Percentiles rank a stretch among this genome's conserved stretches.
Evolutionary conservation across 2,113 vertebrate species (phyloP).

Genomic region (Chionis minor): DNA sequence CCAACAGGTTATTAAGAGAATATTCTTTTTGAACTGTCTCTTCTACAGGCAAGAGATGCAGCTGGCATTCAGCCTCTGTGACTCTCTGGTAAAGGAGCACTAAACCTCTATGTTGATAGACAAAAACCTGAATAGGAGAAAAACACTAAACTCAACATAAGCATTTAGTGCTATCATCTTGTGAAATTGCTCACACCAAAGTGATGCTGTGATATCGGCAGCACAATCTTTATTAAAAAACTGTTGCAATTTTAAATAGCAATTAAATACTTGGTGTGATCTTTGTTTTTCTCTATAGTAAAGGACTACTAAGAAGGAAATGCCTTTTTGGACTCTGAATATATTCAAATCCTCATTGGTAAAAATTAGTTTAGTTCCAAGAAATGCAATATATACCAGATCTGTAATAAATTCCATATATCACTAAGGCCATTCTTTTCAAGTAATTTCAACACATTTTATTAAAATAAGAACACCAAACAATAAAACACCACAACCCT

Average conservation of each 20-base stretch:
- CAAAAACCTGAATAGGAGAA: neutral
- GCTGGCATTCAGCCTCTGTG: neutral
- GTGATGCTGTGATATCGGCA: neutral
- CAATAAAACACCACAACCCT: neutral
- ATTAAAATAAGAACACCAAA: neutral
- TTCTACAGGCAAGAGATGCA: neutral
- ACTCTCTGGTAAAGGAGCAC: neutral
- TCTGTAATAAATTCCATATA: neutral
- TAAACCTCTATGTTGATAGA: neutral
- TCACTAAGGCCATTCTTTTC: neutral
- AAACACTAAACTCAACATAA: neutral
- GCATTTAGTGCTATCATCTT: neutral
- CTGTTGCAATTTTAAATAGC: neutral
- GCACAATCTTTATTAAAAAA: neutral
- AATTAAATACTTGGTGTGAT: neutral
- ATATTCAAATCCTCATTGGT: neutral
- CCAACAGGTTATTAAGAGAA: slow-evolving; percentile 19
- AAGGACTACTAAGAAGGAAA: neutral
- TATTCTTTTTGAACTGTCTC: slow-evolving; percentile 20
- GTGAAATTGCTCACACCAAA: neutral
- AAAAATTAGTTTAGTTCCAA: neutral
- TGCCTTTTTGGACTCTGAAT: neutral
- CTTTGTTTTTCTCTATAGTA: neutral
- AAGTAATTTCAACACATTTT: neutral
- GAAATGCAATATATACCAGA: neutral